Percentiles rank a stretch among this genome's conserved stretches.
Evolutionary conservation across 1,140 invertebrate genomes (phyloP).

Genomic region (Cydia splendana): DNA sequence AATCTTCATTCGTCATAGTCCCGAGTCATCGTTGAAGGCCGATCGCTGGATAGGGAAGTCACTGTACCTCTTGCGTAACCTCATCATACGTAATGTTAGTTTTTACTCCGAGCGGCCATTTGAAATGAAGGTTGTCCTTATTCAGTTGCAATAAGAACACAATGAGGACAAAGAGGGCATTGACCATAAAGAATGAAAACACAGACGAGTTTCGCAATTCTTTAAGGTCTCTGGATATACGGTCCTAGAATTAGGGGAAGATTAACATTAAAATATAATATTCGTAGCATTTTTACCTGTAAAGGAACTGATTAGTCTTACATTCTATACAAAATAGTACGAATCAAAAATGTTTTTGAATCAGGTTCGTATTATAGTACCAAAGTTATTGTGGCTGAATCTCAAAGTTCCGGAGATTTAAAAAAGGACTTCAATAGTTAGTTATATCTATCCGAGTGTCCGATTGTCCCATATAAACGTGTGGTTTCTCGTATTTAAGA

Average conservation of each 20-base stretch:
- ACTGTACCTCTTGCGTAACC: conserved; percentile 92
- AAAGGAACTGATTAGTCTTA: conserved; percentile 48
- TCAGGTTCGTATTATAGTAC: no score
- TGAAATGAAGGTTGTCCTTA: conserved; percentile 95
- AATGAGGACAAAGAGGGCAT: conserved; percentile 98
- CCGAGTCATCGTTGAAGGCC: conserved; percentile 75
- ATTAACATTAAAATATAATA: conserved; percentile 40
- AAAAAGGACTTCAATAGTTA: no score
- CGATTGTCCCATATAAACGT: no score
- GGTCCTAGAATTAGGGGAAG: conserved; percentile 85
- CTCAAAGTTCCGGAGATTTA: no score
- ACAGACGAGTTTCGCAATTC: conserved; percentile 96
- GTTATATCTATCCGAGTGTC: no score
- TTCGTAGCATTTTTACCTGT: conserved; percentile 39
- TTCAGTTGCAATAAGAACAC: conserved; percentile 98
- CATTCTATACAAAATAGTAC: conserved; percentile 31
- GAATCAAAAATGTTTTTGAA: neutral
- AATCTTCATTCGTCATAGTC: conserved; percentile 38
- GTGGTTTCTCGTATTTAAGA: no score
- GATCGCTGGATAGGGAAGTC: conserved; percentile 63
- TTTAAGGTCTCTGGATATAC: conserved; percentile 94
- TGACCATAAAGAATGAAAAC: conserved; percentile 98
- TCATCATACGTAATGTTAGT: conserved; percentile 95
- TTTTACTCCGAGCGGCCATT: conserved; percentile 96
- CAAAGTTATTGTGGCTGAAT: no score